Evolutionary conservation across 2,797 vertebrate species (phyloP).

Genomic region (Tokudaia muenninki): DNA sequence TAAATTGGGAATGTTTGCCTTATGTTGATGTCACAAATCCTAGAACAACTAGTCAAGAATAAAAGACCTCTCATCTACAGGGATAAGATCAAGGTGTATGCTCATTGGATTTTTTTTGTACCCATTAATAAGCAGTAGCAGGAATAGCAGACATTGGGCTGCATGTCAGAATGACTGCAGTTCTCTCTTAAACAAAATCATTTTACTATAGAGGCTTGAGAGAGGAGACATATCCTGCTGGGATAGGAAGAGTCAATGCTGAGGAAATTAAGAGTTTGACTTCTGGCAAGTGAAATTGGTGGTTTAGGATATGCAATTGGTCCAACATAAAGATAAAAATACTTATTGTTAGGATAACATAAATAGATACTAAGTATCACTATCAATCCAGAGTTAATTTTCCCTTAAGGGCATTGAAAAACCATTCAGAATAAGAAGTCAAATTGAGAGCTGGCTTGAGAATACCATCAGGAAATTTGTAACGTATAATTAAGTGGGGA

Average conservation of each 20-base stretch:
- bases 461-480: slow-evolving; percentile 53
- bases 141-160: not conserved
- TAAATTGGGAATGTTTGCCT: not conserved
- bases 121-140: not conserved
- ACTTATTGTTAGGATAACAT: slow-evolving; percentile 74
- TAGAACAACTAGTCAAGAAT: not conserved
- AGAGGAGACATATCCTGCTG: slow-evolving; percentile 64
- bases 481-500: slow-evolving; percentile 59
- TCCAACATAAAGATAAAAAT: slow-evolving; percentile 80
- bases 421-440: slow-evolving; percentile 65
- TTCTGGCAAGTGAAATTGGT: slow-evolving; percentile 77
- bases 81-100: not conserved
- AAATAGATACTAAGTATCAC: slow-evolving; percentile 75
- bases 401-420: slow-evolving; percentile 55
- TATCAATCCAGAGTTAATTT: slow-evolving; percentile 73
- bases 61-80: not conserved
- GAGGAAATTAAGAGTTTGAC: slow-evolving; percentile 76
- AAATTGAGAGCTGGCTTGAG: slow-evolving; percentile 70
- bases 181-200: not conserved
- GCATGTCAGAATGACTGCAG: not conserved
- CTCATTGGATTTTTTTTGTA: not conserved
- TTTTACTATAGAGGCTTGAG: slow-evolving; percentile 16
- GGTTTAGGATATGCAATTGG: slow-evolving; percentile 73
- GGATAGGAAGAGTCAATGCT: slow-evolving; percentile 39
- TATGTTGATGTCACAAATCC: not conserved